These are phyloP conservation scores for Parauchenoglanis punctatus DNA, from an alignment of 2,797 vertebrate genomes.

Conservation along the genomic window DNA sequence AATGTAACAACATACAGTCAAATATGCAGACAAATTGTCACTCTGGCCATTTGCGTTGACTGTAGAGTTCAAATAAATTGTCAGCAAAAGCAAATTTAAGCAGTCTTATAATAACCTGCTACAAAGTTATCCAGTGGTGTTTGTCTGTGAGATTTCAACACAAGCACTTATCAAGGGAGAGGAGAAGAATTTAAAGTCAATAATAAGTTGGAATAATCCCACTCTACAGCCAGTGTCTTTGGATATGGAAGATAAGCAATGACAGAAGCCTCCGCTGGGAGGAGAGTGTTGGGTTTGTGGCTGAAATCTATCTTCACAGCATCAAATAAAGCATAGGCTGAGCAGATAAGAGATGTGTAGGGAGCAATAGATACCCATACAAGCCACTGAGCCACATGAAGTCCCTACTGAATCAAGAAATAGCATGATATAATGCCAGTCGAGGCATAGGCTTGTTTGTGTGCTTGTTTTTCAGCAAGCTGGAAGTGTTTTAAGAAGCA, in stretches of 20 bases:
- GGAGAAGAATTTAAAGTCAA: constrained; percentile 41
- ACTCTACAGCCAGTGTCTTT: constrained; percentile 39
- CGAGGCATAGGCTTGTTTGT: neutral
- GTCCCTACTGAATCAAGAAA: neutral
- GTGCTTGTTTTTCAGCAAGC: neutral
- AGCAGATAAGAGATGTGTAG: constrained; percentile 31
- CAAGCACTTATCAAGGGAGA: constrained; percentile 33
- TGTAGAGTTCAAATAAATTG: constrained; percentile 26
- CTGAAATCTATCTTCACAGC: constrained; percentile 41
- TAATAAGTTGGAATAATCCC: constrained; percentile 50
- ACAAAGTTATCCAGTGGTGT: constrained; percentile 8
- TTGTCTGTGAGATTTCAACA: constrained; percentile 40
- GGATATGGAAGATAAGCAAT: constrained; percentile 43
- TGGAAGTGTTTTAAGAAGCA: neutral
- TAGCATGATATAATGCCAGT: neutral
- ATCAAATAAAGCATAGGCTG: constrained; percentile 45
- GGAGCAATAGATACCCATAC: constrained; percentile 14
- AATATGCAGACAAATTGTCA: neutral
- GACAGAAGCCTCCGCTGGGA: constrained; percentile 37
- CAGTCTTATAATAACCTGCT: constrained; percentile 36
- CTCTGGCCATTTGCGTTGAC: neutral
- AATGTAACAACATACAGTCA: neutral
- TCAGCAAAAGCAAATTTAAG: constrained; percentile 24
- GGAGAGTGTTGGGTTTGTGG: constrained; percentile 33
- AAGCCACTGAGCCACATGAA: neutral